A percentile compares a stretch with the other conserved stretches of the same genome.
phyloP scores from a whole-genome alignment of 1,140 invertebrate genomes.

The Drosophila pseudoobscura region DNA sequence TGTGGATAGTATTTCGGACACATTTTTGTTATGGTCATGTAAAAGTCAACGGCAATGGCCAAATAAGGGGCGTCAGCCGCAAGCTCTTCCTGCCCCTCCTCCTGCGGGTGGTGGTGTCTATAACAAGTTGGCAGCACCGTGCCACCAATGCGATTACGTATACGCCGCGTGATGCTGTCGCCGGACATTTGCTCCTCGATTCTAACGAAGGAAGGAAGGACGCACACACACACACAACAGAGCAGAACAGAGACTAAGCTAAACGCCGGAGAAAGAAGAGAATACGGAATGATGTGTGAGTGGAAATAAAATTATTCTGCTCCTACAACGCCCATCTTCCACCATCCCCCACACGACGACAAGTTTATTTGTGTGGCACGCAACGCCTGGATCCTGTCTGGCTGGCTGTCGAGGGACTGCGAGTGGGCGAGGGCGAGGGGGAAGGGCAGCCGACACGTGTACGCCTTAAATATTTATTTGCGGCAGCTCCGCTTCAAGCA shows the following conservation, averaged over 20 bases:
- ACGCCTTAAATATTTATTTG: slow-evolving; percentile 47
- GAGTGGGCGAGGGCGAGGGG: neutral
- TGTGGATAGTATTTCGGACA: slow-evolving; percentile 40
- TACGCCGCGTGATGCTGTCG: slow-evolving; percentile 55
- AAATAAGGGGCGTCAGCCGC: slow-evolving; percentile 58
- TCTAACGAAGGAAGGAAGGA: neutral
- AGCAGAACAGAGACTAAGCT: slow-evolving; percentile 15
- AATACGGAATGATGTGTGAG: slow-evolving; percentile 48
- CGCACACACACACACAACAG: too few relatives aligned
- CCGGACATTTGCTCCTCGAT: slow-evolving; percentile 23
- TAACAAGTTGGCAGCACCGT: slow-evolving; percentile 65
- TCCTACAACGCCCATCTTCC: slow-evolving; percentile 2
- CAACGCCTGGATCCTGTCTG: slow-evolving; percentile 23
- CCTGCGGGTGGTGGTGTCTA: slow-evolving; percentile 24
- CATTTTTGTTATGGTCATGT: slow-evolving; percentile 68
- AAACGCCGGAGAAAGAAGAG: slow-evolving; percentile 37
- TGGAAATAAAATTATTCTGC: slow-evolving; percentile 23
- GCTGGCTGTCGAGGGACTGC: slow-evolving; percentile 4
- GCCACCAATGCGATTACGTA: slow-evolving; percentile 73
- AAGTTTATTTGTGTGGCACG: slow-evolving; percentile 31
- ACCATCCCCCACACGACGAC: neutral
- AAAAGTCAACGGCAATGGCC: slow-evolving; percentile 67
- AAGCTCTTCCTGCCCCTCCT: neutral
- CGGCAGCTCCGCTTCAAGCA: slow-evolving; percentile 27
- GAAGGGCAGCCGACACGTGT: slow-evolving; percentile 37